These are phyloP conservation scores for Erebia epiphron DNA, from an alignment of 2,888 invertebrate species.

Conservation along the genomic window DNA sequence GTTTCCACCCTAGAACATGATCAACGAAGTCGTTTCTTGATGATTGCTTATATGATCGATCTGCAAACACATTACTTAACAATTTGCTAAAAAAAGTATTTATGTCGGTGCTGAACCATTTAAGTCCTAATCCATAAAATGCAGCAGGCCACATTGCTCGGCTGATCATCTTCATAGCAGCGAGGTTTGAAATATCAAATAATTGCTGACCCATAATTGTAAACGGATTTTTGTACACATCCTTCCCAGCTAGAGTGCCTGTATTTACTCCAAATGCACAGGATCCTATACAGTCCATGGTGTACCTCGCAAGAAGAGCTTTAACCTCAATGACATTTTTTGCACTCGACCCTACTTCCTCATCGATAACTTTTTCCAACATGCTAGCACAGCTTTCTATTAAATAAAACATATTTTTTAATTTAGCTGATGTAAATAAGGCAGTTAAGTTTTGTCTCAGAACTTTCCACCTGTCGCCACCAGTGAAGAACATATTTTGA, in stretches of 20 bases:
- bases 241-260: constrained; percentile 47
- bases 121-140: constrained; percentile 55
- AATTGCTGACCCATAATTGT: constrained; percentile 48
- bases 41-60: constrained; percentile 48
- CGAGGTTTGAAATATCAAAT: constrained; percentile 45
- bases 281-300: constrained; percentile 59
- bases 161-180: constrained; percentile 46
- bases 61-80: constrained; percentile 49
- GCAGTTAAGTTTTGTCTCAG: constrained; percentile 62
- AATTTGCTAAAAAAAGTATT: constrained; percentile 50
- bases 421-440: constrained; percentile 62
- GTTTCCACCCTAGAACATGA: constrained; percentile 50
- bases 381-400: constrained; percentile 52
- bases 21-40: constrained; percentile 59
- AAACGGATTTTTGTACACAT: constrained; percentile 48
- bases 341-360: constrained; percentile 35
- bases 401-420: constrained; percentile 67
- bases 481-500: constrained; percentile 54
- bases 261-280: constrained; percentile 61
- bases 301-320: constrained; percentile 50
- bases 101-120: constrained; percentile 44
- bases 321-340: constrained; percentile 47
- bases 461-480: constrained; percentile 64
- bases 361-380: constrained; percentile 53
- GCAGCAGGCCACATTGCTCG: constrained; percentile 56